Base-by-base conservation (phyloP, 2,797 vertebrate genomes). In the Fistularia commersonii region DNA sequence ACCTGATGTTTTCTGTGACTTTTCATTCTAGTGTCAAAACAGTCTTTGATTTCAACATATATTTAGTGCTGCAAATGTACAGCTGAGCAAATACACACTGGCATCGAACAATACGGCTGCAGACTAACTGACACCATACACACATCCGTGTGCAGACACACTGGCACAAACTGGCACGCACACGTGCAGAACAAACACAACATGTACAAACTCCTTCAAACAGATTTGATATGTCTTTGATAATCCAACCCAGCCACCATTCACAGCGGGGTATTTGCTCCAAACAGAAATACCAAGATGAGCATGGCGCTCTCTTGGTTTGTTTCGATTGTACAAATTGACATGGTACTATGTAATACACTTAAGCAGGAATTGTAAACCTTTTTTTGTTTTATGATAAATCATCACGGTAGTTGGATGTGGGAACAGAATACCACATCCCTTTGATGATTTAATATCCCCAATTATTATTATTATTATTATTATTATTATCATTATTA, bases 301-400 rank as follows among this genome's bases (percentile, higher is more conserved):
- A 55, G 62, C 69, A 11, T 63, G 66, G 65, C 66, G 75, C 50
- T 43, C 69, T 71, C 57, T 59, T 56, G 67, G 38, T 77, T 64
- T 74, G 48, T 68, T 79, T 75, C 67, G 62, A 77, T 66, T 43
- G 32, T 58, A 47, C 62, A 69, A 70, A 67, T 58, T 69, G 80
- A 72, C 51, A 68, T 36, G 55, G 81, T 69, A 60, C 56, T 42
- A 55, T 66, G 58, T 74, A 51, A 41, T 41, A 51, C 54, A 74
- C 54, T 51, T 52, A 55, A 54, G 49, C 56, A 48, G 62, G 54
- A 65, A 72, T 80, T 63, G 80, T 68, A 76, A 70, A 64, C 55
- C 71, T 68, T 50, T 57, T 43, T 41, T 42, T 54, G 48, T 68
- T 48, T 45, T 49, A 48, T 38, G 5, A 46, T 64, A 67, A 75